phyloP scores from a whole-genome alignment of 2,113 vertebrate species.

The Puntigrus tetrazona region DNA sequence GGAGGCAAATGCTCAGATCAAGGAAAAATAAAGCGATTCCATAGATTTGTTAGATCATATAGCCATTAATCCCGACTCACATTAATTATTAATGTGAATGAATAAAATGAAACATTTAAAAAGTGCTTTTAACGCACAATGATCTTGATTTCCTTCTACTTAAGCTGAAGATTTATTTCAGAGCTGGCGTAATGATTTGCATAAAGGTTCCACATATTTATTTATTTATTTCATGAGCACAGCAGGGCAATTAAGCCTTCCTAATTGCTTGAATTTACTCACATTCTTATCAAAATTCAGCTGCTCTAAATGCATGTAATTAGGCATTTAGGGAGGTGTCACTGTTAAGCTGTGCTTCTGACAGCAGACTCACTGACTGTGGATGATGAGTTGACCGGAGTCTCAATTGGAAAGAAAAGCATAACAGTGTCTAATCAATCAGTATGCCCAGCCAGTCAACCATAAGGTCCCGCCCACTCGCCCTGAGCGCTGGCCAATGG shows the following conservation, averaged over 20 bases:
- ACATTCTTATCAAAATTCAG: background rate
- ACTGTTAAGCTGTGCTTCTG: conserved; percentile 6
- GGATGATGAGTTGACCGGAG: conserved; percentile 26
- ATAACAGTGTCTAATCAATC: conserved; percentile 29
- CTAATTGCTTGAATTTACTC: conserved; percentile 14
- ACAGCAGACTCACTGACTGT: conserved; percentile 17
- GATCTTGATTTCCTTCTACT: background rate
- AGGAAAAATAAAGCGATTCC: background rate
- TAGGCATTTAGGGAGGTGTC: conserved; percentile 8
- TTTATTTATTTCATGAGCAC: background rate
- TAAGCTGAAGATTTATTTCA: background rate
- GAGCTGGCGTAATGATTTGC: background rate
- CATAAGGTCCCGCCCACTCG: background rate
- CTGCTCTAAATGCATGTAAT: background rate
- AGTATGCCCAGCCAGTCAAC: conserved; percentile 14
- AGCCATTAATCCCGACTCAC: background rate
- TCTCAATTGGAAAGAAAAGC: conserved; percentile 17
- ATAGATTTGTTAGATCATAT: background rate
- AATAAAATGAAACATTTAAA: background rate
- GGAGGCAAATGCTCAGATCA: conserved; percentile 30
- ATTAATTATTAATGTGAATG: too few species aligned
- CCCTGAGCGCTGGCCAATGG: background rate
- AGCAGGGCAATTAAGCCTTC: background rate
- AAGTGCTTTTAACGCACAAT: background rate
- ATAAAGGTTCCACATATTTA: background rate